These are phyloP conservation scores for Drosophila punjabiensis DNA, from an alignment of 1,140 invertebrate species.

Conservation along the genomic window DNA sequence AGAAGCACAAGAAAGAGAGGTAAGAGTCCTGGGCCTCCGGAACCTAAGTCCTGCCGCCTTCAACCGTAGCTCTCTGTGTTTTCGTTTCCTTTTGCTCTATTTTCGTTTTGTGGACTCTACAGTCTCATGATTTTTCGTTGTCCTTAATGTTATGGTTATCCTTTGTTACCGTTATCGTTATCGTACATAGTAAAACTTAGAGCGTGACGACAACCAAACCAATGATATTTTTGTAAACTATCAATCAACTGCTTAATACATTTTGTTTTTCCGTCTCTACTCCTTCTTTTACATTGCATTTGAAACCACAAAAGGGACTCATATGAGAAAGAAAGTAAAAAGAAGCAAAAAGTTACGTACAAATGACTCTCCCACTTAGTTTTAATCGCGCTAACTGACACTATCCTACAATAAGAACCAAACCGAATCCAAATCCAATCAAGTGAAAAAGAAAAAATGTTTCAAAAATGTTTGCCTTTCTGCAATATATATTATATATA, in stretches of 20 bases:
- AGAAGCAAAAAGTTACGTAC: constrained; percentile 84
- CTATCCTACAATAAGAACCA: constrained; percentile 37
- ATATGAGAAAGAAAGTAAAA: constrained; percentile 85
- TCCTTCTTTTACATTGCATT: constrained; percentile 84
- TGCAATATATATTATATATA: constrained; percentile 50
- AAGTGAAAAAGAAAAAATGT: constrained; percentile 35
- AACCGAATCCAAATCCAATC: constrained; percentile 31
- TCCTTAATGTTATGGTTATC: constrained; percentile 30
- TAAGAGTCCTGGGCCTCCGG: constrained; percentile 75
- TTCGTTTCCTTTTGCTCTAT: constrained; percentile 29
- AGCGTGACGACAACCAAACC: constrained; percentile 43
- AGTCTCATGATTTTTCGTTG: constrained; percentile 42
- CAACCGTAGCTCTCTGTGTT: constrained; percentile 65
- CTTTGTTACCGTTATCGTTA: constrained; percentile 11
- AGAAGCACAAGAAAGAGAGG: constrained; percentile 90
- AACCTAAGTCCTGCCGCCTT: constrained; percentile 16
- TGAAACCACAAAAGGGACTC: constrained; percentile 84
- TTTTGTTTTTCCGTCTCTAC: constrained; percentile 84
- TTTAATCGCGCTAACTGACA: constrained; percentile 55
- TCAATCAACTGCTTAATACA: constrained; percentile 79
- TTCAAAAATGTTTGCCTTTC: constrained; percentile 48
- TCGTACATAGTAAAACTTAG: constrained; percentile 44
- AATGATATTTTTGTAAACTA: constrained; percentile 61
- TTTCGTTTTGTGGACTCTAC: constrained; percentile 17
- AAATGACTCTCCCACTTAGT: constrained; percentile 71